A percentile compares a stretch with the other conserved stretches of the same genome.
Conservation (phyloP, 2,888 invertebrate genomes). For the Morpho helenor region DNA sequence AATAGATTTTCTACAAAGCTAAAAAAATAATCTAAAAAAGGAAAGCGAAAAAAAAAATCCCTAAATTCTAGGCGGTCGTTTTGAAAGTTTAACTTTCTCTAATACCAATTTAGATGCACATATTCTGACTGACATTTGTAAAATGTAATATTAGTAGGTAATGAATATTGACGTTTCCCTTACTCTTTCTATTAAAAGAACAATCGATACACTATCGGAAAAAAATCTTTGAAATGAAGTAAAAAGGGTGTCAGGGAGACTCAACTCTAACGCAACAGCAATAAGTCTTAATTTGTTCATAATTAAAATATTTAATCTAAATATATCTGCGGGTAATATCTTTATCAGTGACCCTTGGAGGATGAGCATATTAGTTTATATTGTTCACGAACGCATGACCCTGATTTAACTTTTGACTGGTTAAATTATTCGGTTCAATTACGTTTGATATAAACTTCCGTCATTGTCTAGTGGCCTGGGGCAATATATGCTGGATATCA, state of each 20-base stretch:
- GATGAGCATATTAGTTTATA: constrained; percentile 35
- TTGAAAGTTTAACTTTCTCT: too few relatives aligned
- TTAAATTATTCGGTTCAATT: constrained; percentile 62
- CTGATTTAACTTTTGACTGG: constrained; percentile 54
- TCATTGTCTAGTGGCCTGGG: constrained; percentile 34
- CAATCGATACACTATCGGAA: constrained; percentile 46
- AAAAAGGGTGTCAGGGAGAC: not conserved
- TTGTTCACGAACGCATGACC: constrained; percentile 37
- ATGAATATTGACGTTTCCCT: constrained; percentile 54
- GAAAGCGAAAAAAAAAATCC: too few relatives aligned
- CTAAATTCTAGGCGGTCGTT: too few relatives aligned
- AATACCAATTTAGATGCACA: too few relatives aligned
- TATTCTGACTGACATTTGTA: constrained; percentile 25
- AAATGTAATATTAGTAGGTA: constrained; percentile 10
- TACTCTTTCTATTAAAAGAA: constrained; percentile 47
- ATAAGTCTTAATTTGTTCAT: constrained; percentile 1
- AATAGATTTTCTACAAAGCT: too few relatives aligned
- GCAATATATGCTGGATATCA: constrained; percentile 20
- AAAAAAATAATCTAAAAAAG: too few relatives aligned
- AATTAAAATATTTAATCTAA: constrained; percentile 9
- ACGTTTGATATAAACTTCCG: constrained; percentile 62
- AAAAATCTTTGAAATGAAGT: constrained; percentile 22
- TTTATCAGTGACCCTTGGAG: constrained; percentile 22
- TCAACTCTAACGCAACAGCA: not conserved
- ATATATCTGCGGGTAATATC: constrained; percentile 38